Evolutionary conservation across 2,888 invertebrate genomes (phyloP).

Genomic region (Dryobota labecula): DNA sequence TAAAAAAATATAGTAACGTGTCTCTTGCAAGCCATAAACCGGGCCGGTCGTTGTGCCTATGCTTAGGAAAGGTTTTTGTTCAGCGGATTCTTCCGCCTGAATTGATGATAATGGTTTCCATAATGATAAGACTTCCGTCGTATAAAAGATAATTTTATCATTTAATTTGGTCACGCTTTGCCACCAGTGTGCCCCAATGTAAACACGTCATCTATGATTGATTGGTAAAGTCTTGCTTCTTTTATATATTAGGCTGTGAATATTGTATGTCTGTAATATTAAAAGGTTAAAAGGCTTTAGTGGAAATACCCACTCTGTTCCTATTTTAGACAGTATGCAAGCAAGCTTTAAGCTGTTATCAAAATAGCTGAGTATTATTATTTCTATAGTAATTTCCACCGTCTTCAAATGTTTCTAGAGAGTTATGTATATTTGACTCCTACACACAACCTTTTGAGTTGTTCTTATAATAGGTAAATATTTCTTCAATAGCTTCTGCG

Average conservation of each 20-base stretch:
- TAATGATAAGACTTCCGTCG: neutral
- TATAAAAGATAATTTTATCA: neutral
- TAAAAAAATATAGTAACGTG: neutral
- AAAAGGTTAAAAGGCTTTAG: neutral
- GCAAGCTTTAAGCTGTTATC: neutral
- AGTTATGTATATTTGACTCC: too few relatives aligned
- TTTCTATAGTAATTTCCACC: neutral
- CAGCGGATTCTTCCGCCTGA: neutral
- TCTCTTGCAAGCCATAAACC: neutral
- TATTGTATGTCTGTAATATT: neutral
- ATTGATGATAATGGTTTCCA: neutral
- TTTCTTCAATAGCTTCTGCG: neutral
- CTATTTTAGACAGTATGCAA: neutral
- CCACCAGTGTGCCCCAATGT: too few relatives aligned
- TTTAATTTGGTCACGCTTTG: too few relatives aligned
- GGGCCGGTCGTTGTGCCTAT: neutral
- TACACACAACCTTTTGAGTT: neutral
- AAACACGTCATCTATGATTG: neutral
- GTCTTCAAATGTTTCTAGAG: neutral
- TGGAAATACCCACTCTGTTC: neutral
- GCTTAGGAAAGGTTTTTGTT: neutral
- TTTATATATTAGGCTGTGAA: neutral
- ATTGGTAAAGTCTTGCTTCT: neutral
- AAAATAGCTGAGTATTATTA: neutral
- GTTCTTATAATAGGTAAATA: neutral